Conservation (phyloP, 2,797 vertebrate species). For the Amniataba percoides region DNA sequence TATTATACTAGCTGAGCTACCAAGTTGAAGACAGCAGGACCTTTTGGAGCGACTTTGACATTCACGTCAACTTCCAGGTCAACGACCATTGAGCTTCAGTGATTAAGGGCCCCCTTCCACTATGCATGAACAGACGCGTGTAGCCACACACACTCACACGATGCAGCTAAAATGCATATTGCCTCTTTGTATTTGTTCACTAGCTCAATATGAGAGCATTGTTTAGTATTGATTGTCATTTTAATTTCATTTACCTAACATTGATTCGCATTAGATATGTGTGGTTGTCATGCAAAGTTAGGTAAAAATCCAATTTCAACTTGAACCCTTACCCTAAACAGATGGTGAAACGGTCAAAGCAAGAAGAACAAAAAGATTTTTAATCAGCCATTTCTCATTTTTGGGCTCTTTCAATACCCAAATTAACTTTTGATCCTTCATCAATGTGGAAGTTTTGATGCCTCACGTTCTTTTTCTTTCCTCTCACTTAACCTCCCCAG, state of each 20-base stretch:
- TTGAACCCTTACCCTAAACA: slow-evolving; percentile 75
- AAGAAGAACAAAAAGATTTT: slow-evolving; percentile 48
- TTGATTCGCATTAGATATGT: slow-evolving; percentile 83
- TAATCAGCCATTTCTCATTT: slow-evolving; percentile 32
- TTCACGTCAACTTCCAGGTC: slow-evolving; percentile 85
- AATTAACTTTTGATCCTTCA: slow-evolving; percentile 14
- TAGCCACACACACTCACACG: slow-evolving; percentile 67
- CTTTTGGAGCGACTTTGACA: slow-evolving; percentile 79
- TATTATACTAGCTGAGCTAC: slow-evolving; percentile 52
- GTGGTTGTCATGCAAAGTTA: slow-evolving; percentile 81
- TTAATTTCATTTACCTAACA: slow-evolving; percentile 82
- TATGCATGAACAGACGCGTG: slow-evolving; percentile 79
- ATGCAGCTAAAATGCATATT: slow-evolving; percentile 80
- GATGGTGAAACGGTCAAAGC: slow-evolving; percentile 74
- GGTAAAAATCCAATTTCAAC: slow-evolving; percentile 76
- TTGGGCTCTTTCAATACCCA: neutral
- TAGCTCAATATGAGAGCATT: slow-evolving; percentile 86
- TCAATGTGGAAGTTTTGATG: slow-evolving; percentile 3
- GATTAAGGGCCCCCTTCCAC: slow-evolving; percentile 81
- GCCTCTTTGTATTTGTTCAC: slow-evolving; percentile 86
- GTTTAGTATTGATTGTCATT: slow-evolving; percentile 87
- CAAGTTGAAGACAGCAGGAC: slow-evolving; percentile 76
- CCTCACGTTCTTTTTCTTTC: neutral
- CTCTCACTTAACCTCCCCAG: slow-evolving; percentile 76
- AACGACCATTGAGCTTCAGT: slow-evolving; percentile 80